Evolutionary conservation across 2,888 invertebrate species (phyloP), one percentile per base, ranked within the genome.

Genomic region (Caenorhabditis wallacei): DNA sequence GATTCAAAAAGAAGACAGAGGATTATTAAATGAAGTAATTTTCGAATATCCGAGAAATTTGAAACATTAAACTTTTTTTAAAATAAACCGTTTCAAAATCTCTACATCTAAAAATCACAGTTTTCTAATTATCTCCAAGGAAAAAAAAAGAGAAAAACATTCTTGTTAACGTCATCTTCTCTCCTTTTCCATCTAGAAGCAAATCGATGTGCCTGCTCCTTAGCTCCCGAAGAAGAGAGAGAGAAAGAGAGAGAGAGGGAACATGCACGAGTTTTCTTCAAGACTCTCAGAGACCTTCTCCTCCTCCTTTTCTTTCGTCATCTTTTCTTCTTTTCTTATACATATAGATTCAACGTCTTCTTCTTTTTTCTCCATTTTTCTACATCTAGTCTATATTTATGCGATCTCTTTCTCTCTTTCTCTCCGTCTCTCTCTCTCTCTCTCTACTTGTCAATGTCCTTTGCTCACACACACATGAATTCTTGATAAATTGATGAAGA

Each of bases 211-310:
- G 30, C 3, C 18, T 48, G 48, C 48, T 43, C 13, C 48, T 48
- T 18, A 18, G 56, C 10, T 16, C 8, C n/a, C n/a, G 3, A 24
- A 51, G 51, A 26, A 26, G 30, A 54, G 24, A 30, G n/a, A 30
- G n/a, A n/a, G n/a, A 30, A 30, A 30, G 40, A 59, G 20, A n/a
- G 18, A 20, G 22, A 59, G 18, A 8, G 40, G 43, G 64, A 74
- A 74, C 74, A 53, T 63, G 72, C 56, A 46, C 56, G 74, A 61
- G 66, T 75, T 66, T 66, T 76, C 68, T 75, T 69, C 63, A 24
- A 70, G 35, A n/a, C 56, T 59, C 59, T 20, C 13, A 18, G 59
- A 40, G 40, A 5, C 22, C 20, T 54, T 57, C 46, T 82, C 59
- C 37, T 68, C 64, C 43, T 30, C 30, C 18, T 30, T 30, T 37